Evolutionary conservation across 2,113 vertebrate species (phyloP).

Genomic region (Marcusenius ussheri): DNA sequence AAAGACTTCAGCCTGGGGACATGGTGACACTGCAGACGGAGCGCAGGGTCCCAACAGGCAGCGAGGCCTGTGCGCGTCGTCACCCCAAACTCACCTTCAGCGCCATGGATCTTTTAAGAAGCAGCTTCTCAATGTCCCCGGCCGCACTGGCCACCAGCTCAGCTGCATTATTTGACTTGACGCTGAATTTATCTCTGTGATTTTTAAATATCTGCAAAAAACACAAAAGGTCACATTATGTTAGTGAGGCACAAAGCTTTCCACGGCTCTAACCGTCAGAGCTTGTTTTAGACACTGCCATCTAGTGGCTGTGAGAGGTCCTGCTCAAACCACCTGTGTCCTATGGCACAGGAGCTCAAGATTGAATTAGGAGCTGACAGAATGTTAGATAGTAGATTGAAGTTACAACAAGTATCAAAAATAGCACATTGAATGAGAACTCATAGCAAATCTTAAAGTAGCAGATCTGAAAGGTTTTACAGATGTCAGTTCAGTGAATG

Average conservation of each 20-base stretch:
- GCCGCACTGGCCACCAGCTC: conserved; percentile 80
- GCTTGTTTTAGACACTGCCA: neutral
- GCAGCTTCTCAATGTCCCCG: conserved; percentile 79
- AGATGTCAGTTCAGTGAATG: neutral
- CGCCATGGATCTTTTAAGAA: conserved; percentile 78
- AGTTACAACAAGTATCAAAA: neutral
- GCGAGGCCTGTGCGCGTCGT: neutral
- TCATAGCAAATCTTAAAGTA: neutral
- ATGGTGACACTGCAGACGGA: neutral
- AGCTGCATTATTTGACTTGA: conserved; percentile 76
- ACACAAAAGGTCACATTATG: neutral
- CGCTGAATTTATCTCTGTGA: conserved; percentile 67
- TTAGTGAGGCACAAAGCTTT: neutral
- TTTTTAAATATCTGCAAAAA: conserved; percentile 69
- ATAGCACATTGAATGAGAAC: neutral
- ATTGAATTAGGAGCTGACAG: neutral
- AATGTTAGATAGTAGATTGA: neutral
- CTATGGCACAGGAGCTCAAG: neutral
- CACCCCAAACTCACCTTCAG: conserved; percentile 68
- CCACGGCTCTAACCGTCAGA: neutral
- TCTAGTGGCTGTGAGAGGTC: neutral
- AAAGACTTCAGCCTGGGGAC: neutral
- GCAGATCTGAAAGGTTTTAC: neutral
- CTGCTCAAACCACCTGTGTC: neutral
- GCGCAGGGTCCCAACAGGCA: neutral